Conservation (phyloP, 2,888 invertebrate species). For the Leptinotarsa tumamoca region DNA sequence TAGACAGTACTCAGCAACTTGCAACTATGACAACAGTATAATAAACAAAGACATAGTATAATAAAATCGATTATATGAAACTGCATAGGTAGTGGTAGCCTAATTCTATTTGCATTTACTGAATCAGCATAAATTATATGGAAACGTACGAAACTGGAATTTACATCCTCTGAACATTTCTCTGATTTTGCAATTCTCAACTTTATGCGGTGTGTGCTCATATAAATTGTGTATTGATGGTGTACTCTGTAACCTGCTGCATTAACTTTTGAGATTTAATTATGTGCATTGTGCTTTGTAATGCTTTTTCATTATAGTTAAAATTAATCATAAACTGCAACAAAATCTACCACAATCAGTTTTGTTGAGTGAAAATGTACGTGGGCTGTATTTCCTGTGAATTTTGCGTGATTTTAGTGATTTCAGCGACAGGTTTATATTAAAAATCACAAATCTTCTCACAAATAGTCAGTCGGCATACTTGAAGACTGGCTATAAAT, state of each 20-base stretch:
- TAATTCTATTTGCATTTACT: background rate
- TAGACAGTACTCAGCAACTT: too few species aligned
- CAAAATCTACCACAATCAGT: background rate
- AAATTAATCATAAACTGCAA: background rate
- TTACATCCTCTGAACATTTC: background rate
- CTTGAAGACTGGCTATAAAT: too few species aligned
- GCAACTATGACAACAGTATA: too few species aligned
- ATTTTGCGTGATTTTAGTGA: too few species aligned
- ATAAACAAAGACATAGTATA: too few species aligned
- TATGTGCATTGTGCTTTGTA: background rate
- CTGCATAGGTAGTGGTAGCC: too few species aligned
- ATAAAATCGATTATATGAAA: too few species aligned
- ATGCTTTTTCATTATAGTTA: background rate
- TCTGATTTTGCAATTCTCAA: constrained; percentile 4
- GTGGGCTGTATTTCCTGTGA: too few species aligned
- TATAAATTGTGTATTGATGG: background rate
- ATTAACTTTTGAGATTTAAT: background rate
- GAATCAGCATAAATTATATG: background rate
- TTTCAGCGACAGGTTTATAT: too few species aligned
- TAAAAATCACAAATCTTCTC: too few species aligned
- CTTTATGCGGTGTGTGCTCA: background rate
- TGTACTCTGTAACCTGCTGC: background rate
- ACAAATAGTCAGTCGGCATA: too few species aligned
- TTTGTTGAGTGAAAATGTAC: background rate
- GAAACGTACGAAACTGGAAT: background rate